Base-by-base conservation (phyloP, 2,113 vertebrate species). In the Trichechus manatus region DNA sequence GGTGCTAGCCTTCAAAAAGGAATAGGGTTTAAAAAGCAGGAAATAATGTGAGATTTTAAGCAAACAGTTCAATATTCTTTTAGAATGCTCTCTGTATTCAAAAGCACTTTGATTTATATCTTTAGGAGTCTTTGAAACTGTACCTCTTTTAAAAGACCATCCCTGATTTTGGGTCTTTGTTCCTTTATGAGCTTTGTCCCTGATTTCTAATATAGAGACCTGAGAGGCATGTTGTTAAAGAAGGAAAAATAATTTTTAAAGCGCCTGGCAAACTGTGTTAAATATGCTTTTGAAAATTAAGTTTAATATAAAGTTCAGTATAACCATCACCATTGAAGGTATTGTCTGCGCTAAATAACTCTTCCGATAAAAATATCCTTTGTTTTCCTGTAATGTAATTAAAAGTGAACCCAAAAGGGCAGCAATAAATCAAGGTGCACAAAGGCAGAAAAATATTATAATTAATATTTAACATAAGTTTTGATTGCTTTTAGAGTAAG, bases 21-120 rank as follows among this genome's bases (percentile, higher is more conserved):
- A 99, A 98, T 96, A 96, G 98, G 98, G 98, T 98, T 99, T 98
- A 98, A 99, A 99, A 99, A 99, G 99, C 98, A 98, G 98, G 99
- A 98, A 99, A 99, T 99, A 99, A 99, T 99, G 98, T 99, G 98
- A 99, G 98, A 99, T 99, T 99, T 99, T 99, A 99, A 98, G 99
- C 99, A 99, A 99, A 99, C 99, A 99, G 99, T 99, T 99, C 99
- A 99, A 98, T 99, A 99, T 99, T 99, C 99, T 98, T 99, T 99
- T 98, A 99, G 99, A 99, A 99, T 98, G 98, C 98, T 99, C 98
- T 98, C 98, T 99, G 98, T 98, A 99, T 99, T 99, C 99, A 99
- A 98, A 98, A 98, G 98, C 97, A 98, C 99, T 99, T 99, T 99
- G 99, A 99, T 99, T 99, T 99, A 97, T 98, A 98, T 98, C 98